These are phyloP conservation scores for Forficula auricularia DNA, from an alignment of 1,140 invertebrate species.

Conservation along the genomic window DNA sequence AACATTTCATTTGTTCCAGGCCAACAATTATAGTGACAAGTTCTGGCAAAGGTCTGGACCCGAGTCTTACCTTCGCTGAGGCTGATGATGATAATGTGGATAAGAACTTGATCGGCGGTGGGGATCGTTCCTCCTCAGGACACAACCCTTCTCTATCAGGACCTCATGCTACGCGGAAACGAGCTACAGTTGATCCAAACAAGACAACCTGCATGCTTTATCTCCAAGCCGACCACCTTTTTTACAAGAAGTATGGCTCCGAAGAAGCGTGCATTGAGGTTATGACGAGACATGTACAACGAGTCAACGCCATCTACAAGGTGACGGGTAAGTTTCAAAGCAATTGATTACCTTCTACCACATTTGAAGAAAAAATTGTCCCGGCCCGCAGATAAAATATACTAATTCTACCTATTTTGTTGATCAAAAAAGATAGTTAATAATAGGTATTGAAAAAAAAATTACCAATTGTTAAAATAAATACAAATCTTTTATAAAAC, in stretches of 20 bases:
- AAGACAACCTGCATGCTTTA: conserved; percentile 65
- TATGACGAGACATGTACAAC: conserved; percentile 83
- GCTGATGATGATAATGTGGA: conserved; percentile 12
- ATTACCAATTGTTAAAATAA: too few relatives aligned
- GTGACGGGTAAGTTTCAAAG: conserved; percentile 51
- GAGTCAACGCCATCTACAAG: conserved; percentile 82
- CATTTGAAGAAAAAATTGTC: background rate
- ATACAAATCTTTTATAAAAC: too few relatives aligned
- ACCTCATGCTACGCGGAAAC: conserved; percentile 40
- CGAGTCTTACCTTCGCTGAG: background rate
- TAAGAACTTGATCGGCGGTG: conserved; percentile 8
- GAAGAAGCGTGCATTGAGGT: conserved; percentile 89
- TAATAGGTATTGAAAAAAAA: too few relatives aligned
- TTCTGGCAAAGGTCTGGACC: background rate
- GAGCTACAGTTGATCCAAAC: conserved; percentile 56
- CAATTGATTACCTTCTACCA: background rate
- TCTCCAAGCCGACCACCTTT: conserved; percentile 85
- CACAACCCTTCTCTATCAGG: conserved; percentile 14
- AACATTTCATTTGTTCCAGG: background rate
- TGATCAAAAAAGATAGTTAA: too few relatives aligned
- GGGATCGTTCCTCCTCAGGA: conserved; percentile 13
- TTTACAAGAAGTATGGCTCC: conserved; percentile 77
- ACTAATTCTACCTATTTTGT: too few relatives aligned
- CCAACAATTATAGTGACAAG: conserved; percentile 5
- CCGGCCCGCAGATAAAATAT: too few relatives aligned